Base-by-base conservation (phyloP, 2,113 vertebrate genomes). In the Blennius ocellaris region DNA sequence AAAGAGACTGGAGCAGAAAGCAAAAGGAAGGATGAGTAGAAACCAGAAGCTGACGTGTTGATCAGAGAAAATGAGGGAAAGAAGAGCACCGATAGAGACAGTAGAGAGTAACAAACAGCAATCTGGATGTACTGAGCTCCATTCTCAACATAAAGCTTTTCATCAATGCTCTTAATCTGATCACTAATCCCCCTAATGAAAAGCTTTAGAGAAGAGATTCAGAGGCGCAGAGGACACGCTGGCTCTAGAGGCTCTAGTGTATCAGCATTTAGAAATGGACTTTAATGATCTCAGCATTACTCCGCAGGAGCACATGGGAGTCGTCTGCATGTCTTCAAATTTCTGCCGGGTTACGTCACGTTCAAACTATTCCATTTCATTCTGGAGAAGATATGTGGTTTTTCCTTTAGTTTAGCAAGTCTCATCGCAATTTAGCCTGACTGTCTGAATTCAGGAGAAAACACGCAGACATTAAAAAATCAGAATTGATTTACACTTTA, bases 331-430 rank as follows among this genome's bases (percentile, higher is more conserved):
- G 47, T 55, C 21, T 12, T n/a, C 0, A 41, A 3, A 41, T 47
- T 65, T 69, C 39, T 41, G 7, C 10, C 16, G 16, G 5, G 6
- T 59, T 9, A 52, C 51, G 2, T 10, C 5, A 41, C 1, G 15
- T 38, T 44, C 41, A 58, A 70, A 61, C 73, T 52, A 38, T 45
- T 39, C 49, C 16, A 50, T 4, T 43, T 45, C 41, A 15, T 41
- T 68, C 64, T 38, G 56, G 37, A 59, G 45, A 16, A 62, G 11
- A 37, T 39, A 38, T 16, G n/a, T n/a, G 0, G 1, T 21, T 59
- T 38, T 10, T 47, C 53, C 3, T 30, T 30, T 30, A 30, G 21
- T 30, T 30, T 30, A 4, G 21, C 21, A 30, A 30, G 21, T 30
- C 21, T 30, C 21, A 30, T 30, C 21, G 4, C 21, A 30, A 30